These are phyloP conservation scores for Cotesia chilonis DNA, from an alignment of 1,140 invertebrate genomes.

Conservation along the genomic window DNA sequence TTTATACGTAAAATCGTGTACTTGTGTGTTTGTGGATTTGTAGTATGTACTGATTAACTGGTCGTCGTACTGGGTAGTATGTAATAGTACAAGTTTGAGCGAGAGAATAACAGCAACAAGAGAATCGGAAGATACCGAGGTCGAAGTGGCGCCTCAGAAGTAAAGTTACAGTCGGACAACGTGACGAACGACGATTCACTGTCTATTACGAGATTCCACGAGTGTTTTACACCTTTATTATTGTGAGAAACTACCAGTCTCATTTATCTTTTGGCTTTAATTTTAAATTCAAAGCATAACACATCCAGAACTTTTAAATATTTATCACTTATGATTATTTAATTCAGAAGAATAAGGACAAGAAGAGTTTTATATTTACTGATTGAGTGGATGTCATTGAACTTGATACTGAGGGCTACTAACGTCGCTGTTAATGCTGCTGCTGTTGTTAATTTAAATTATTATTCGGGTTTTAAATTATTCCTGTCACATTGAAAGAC, in stretches of 20 bases:
- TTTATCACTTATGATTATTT: background rate
- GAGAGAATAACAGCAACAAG: background rate
- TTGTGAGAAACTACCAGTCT: conserved; percentile 16
- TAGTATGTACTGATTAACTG: too few species aligned
- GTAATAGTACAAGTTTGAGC: background rate
- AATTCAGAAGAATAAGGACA: too few species aligned
- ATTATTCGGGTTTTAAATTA: too few species aligned
- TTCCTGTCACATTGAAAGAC: too few species aligned
- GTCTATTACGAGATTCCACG: conserved; percentile 33
- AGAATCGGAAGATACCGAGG: background rate
- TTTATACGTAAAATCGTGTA: too few species aligned
- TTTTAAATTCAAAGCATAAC: conserved; percentile 12
- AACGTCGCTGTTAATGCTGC: too few species aligned
- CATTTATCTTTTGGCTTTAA: conserved; percentile 23
- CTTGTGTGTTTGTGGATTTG: too few species aligned
- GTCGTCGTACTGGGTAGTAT: too few species aligned
- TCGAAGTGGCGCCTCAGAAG: conserved; percentile 23
- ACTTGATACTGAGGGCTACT: too few species aligned
- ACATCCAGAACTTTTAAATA: background rate
- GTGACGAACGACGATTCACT: conserved; percentile 29
- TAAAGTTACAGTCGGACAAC: conserved; percentile 14
- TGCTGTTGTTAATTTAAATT: too few species aligned
- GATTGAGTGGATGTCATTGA: too few species aligned
- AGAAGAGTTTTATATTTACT: too few species aligned
- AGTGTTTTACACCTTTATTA: conserved; percentile 15